A percentile compares a stretch with the other conserved stretches of the same genome.
Evolutionary conservation across 1,140 invertebrate species (phyloP).

Genomic region (Cherax destructor): DNA sequence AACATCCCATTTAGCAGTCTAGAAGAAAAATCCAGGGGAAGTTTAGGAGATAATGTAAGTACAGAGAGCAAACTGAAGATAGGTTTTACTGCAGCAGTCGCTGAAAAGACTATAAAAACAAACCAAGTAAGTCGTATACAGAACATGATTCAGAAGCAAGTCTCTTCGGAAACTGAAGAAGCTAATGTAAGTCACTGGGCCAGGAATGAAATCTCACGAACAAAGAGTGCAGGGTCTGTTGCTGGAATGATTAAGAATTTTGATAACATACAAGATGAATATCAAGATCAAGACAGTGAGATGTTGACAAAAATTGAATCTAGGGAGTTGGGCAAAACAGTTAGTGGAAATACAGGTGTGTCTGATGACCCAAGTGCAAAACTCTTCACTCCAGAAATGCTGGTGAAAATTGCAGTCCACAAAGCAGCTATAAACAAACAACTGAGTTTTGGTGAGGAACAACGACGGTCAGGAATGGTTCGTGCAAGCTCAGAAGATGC

Average conservation of each 20-base stretch:
- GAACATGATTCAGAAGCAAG: slow-evolving; percentile 5
- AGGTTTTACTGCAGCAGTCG: slow-evolving; percentile 8
- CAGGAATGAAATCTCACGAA: slow-evolving; percentile 2
- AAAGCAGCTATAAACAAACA: slow-evolving; percentile 77
- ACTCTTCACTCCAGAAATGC: slow-evolving; percentile 71
- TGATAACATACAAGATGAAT: neutral
- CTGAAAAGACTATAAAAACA: slow-evolving; percentile 18
- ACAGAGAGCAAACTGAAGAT: neutral
- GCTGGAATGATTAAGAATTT: slow-evolving; percentile 1
- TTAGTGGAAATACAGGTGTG: neutral
- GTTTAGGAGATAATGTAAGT: slow-evolving; percentile 4
- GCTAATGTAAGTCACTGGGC: neutral
- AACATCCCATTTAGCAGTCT: slow-evolving; percentile 1
- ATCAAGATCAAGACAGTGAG: neutral
- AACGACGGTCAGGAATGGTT: slow-evolving; percentile 5
- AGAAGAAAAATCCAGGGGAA: neutral
- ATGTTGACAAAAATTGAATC: neutral
- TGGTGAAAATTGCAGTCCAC: slow-evolving; percentile 76
- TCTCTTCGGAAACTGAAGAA: neutral
- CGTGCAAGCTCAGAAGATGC: slow-evolving; percentile 35
- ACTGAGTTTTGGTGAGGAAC: slow-evolving; percentile 73
- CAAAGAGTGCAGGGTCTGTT: slow-evolving; percentile 43
- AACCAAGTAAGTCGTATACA: slow-evolving; percentile 35
- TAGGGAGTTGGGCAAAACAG: neutral
- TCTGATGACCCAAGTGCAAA: slow-evolving; percentile 31